These are phyloP conservation scores for Cydia strobilella DNA, from an alignment of 1,140 invertebrate genomes.

Conservation along the genomic window DNA sequence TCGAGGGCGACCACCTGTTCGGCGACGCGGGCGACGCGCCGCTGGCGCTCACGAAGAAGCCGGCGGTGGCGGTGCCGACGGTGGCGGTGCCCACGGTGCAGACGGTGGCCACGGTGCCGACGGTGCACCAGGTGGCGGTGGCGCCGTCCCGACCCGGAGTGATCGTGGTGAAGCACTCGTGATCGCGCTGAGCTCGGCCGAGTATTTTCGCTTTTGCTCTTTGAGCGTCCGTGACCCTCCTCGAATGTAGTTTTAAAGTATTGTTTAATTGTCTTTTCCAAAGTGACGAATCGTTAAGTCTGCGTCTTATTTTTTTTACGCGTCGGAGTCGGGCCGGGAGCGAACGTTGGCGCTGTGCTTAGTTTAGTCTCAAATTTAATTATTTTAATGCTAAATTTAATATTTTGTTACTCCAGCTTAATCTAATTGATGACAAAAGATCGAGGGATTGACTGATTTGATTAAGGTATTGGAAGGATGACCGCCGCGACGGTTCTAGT, in stretches of 20 bases:
- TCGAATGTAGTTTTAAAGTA: conserved; percentile 76
- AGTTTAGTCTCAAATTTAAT: conserved; percentile 76
- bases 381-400: conserved; percentile 52
- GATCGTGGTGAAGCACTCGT: conserved; percentile 92
- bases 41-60: conserved; percentile 86
- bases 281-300: conserved; percentile 79
- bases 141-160: conserved; percentile 89
- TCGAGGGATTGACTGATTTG: conserved; percentile 62
- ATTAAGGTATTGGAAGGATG: conserved; percentile 54
- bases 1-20: conserved; percentile 97
- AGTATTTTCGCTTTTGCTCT: conserved; percentile 55
- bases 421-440: conserved; percentile 47
- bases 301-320: conserved; percentile 69
- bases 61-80: conserved; percentile 49
- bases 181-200: conserved; percentile 74
- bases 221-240: conserved; percentile 65
- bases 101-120: conserved; percentile 55
- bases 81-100: conserved; percentile 85
- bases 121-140: not conserved
- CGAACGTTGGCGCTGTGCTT: conserved; percentile 71
- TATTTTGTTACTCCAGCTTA: conserved; percentile 58
- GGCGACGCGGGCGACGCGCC: conserved; percentile 87
- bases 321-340: conserved; percentile 60
- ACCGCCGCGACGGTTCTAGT: not conserved
- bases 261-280: conserved; percentile 77